These are phyloP conservation scores for Casuarius casuarius DNA, from an alignment of 2,113 vertebrate genomes.

Conservation along the genomic window DNA sequence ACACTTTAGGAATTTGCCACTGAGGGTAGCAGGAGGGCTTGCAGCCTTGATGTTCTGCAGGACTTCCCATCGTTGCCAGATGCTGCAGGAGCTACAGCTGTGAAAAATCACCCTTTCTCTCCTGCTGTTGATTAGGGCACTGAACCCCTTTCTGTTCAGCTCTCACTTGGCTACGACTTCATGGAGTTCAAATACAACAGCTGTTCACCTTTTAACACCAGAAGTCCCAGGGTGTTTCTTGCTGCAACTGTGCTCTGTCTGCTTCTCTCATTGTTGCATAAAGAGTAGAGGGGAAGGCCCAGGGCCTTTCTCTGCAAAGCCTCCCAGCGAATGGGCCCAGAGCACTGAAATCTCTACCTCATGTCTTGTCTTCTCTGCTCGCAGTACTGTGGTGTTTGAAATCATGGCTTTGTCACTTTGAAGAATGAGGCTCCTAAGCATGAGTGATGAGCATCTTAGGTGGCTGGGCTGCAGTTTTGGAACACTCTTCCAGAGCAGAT, in stretches of 20 bases:
- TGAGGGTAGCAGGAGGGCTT: not conserved
- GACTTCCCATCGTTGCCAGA: not conserved
- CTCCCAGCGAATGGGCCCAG: not conserved
- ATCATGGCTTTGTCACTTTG: not conserved
- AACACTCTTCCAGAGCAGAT: not conserved
- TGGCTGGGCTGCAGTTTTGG: not conserved
- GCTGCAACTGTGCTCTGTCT: not conserved
- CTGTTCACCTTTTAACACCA: slow-evolving; percentile 28
- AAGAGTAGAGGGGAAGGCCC: not conserved
- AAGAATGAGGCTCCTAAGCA: not conserved
- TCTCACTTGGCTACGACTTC: not conserved
- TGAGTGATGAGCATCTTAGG: not conserved
- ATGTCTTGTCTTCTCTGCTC: rapidly evolving
- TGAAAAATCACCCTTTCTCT: slow-evolving; percentile 25
- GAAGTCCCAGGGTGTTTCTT: not conserved
- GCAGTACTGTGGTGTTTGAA: not conserved
- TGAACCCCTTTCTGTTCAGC: slow-evolving; percentile 10
- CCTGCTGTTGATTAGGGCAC: not conserved
- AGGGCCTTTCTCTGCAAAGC: not conserved
- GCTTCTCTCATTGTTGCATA: not conserved
- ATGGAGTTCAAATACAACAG: not conserved
- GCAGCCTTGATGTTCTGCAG: slow-evolving; percentile 5
- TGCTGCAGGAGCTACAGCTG: slow-evolving; percentile 41
- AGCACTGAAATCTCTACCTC: not conserved
- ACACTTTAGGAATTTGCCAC: not conserved